phyloP scores from a whole-genome alignment of 2,797 vertebrate genomes.

The Poecilia gillii region DNA sequence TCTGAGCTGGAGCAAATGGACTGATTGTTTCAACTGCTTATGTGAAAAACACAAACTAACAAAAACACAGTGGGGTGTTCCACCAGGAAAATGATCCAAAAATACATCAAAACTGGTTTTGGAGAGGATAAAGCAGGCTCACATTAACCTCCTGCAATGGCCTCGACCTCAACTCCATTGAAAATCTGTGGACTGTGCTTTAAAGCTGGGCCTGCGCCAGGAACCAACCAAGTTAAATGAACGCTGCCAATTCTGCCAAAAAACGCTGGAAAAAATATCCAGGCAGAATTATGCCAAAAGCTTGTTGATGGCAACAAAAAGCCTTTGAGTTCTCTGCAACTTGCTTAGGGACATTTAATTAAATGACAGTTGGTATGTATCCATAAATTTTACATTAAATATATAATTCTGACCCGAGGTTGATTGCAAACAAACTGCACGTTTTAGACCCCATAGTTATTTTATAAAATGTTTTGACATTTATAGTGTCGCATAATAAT shows the following conservation, averaged over 20 bases:
- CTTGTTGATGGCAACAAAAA: background rate
- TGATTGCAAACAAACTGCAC: background rate
- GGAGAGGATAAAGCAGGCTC: conserved; percentile 4
- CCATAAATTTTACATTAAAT: background rate
- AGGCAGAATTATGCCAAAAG: conserved; percentile 4
- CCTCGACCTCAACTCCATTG: background rate
- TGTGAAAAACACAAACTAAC: background rate
- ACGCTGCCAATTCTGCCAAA: conserved; percentile 2
- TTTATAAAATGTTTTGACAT: background rate
- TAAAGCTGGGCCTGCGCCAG: background rate
- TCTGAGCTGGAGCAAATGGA: background rate
- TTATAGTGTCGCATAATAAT: background rate
- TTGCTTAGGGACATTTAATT: background rate
- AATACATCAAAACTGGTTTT: background rate
- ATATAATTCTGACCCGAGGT: background rate
- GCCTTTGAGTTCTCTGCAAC: background rate
- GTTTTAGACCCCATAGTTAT: background rate
- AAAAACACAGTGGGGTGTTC: conserved; percentile 1
- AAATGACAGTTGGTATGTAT: background rate
- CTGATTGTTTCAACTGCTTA: background rate
- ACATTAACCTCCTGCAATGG: background rate
- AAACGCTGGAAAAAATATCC: background rate
- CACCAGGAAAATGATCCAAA: background rate
- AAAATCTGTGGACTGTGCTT: conserved; percentile 5
- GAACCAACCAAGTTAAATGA: conserved; percentile 3